A percentile compares a stretch with the other conserved stretches of the same genome.
Evolutionary conservation across 2,113 vertebrate species (phyloP).

Genomic region (Empidonax alnorum): DNA sequence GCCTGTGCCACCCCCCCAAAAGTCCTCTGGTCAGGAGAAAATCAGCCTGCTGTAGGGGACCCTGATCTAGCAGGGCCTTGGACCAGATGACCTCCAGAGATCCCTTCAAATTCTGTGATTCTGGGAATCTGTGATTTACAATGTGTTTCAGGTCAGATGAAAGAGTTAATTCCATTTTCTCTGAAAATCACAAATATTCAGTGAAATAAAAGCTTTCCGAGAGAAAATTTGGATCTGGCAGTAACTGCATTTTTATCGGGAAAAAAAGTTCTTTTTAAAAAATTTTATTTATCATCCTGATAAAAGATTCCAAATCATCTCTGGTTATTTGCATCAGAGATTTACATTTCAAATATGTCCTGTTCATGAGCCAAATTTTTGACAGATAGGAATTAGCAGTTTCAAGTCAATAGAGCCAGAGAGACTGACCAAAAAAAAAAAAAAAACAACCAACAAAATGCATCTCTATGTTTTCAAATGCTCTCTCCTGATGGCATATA

Average conservation of each 20-base stretch:
- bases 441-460: not conserved
- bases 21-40: not conserved
- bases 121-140: not conserved
- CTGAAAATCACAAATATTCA: not conserved
- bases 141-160: not conserved
- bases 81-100: not conserved
- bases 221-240: not conserved
- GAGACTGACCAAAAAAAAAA: not conserved
- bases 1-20: not conserved
- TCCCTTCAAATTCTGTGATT: not conserved
- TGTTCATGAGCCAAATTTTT: conserved; percentile 31
- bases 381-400: conserved; percentile 20
- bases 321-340: conserved; percentile 51
- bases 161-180: not conserved
- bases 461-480: not conserved
- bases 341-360: conserved; percentile 45
- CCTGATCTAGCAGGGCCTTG: not conserved
- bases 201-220: not conserved
- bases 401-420: conserved; percentile 35
- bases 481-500: not conserved
- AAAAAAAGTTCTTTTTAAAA: not conserved
- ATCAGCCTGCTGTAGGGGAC: not conserved
- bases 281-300: conserved; percentile 22
- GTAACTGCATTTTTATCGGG: not conserved
- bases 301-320: not conserved